Evolutionary conservation across 2,888 invertebrate species (phyloP), one percentile per base, ranked within the genome.

Genomic region (Morpho achilles): DNA sequence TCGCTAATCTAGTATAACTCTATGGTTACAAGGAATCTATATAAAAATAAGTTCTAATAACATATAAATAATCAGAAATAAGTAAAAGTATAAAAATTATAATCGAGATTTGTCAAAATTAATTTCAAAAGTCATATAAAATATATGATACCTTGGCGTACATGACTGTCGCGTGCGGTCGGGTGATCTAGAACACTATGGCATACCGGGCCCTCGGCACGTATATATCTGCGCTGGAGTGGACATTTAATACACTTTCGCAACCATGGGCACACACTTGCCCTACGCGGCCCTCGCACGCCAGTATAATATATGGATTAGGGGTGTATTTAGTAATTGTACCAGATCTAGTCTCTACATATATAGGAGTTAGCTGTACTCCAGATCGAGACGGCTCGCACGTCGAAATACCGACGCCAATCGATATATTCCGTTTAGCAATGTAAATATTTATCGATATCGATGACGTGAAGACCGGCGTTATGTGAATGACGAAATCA

Each of bases 181-280:
- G 68, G 67, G 63, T 69, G 67, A 55, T 61, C 60, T 62, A 64
- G 63, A 75, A 75, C 84, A 84, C 87, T 81, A 84, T 85, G 87
- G 82, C 60, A 53, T 46, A 32, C 51, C 48, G 48, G 53, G 56
- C 58, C 53, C 68, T 60, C 48, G 62, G 59, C 66, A 66, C 51
- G 69, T 70, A 75, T 85, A 78, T 86, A 82, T 83, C 80, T 72
- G 67, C 67, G 67, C 68, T 65, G 65, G 68, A 69, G 68, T 67
- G 71, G 70, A 69, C 74, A 79, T 75, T 76, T 84, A 85, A 83
- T 82, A 85, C 81, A 81, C 75, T 87, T 87, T 82, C 87, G 81
- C 80, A 88, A 89, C 76, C 69, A 76, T 76, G 77, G 79, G 79
- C 77, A 79, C 63, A 52, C 57, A 53, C 66, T 64, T 63, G 64